phyloP scores from a whole-genome alignment of 2,797 vertebrate species.

The Pelodytes ibericus region DNA sequence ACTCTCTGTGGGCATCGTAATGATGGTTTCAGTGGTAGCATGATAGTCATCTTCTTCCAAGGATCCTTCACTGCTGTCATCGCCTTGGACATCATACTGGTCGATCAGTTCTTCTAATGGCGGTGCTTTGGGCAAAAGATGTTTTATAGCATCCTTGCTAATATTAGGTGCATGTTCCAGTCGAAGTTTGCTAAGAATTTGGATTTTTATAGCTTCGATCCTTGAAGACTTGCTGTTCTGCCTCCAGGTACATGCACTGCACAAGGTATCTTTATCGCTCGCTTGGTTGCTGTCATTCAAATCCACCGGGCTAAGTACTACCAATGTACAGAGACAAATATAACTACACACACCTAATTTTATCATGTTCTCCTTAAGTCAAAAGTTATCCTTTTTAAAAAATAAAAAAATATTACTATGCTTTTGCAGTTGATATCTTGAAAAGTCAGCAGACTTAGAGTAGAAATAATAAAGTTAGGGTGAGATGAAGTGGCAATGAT shows the following conservation, averaged over 20 bases:
- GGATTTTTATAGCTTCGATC: constrained; percentile 94
- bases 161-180: constrained; percentile 97
- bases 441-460: constrained; percentile 59
- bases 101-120: constrained; percentile 95
- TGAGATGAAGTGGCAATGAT: constrained; percentile 79
- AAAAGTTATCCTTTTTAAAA: constrained; percentile 49
- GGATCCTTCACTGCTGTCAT: constrained; percentile 87
- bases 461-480: constrained; percentile 64
- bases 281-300: constrained; percentile 81
- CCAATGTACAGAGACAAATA: constrained; percentile 84
- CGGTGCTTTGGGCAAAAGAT: constrained; percentile 94
- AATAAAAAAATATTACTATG: constrained; percentile 37
- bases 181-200: constrained; percentile 96
- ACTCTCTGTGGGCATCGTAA: constrained; percentile 95
- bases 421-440: constrained; percentile 49
- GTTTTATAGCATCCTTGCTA: constrained; percentile 91
- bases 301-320: constrained; percentile 80
- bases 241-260: constrained; percentile 90
- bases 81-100: constrained; percentile 94
- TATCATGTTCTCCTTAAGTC: constrained; percentile 79
- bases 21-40: constrained; percentile 91
- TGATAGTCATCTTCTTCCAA: constrained; percentile 95
- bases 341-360: constrained; percentile 70
- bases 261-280: constrained; percentile 82
- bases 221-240: constrained; percentile 93